phyloP scores from a whole-genome alignment of 1,140 invertebrate genomes.

The Heliothis virescens region DNA sequence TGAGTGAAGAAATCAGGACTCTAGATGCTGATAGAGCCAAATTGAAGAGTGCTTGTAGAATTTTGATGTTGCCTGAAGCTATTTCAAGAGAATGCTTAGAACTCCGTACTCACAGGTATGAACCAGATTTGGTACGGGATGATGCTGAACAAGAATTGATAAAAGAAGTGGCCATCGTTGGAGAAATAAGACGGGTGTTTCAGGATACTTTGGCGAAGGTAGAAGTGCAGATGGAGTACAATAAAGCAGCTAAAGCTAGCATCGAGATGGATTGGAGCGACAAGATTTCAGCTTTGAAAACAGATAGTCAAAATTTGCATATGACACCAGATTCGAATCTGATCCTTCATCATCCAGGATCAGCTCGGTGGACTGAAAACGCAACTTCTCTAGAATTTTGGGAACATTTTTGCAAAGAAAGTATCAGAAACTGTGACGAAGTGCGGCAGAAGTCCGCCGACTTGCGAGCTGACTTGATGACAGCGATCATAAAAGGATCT shows the following conservation, averaged over 20 bases:
- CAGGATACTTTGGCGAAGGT: slow-evolving; percentile 88
- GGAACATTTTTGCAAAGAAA: slow-evolving; percentile 89
- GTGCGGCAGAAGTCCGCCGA: slow-evolving; percentile 87
- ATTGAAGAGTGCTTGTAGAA: slow-evolving; percentile 88
- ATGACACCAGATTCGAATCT: slow-evolving; percentile 88
- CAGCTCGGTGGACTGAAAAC: slow-evolving; percentile 89
- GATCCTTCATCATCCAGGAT: slow-evolving; percentile 89
- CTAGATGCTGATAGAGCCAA: slow-evolving; percentile 88
- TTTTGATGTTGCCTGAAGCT: slow-evolving; percentile 89
- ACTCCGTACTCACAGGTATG: slow-evolving; percentile 90
- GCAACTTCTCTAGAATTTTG: slow-evolving; percentile 90
- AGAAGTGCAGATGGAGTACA: slow-evolving; percentile 90
- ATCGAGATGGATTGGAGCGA: slow-evolving; percentile 96
- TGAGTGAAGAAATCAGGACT: slow-evolving; percentile 89
- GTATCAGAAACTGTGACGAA: slow-evolving; percentile 88
- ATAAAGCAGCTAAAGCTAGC: slow-evolving; percentile 91
- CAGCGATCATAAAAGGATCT: slow-evolving; percentile 88
- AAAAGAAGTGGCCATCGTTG: slow-evolving; percentile 90
- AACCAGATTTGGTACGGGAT: slow-evolving; percentile 93
- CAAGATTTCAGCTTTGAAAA: slow-evolving; percentile 91
- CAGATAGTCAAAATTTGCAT: slow-evolving; percentile 88
- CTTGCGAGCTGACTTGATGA: slow-evolving; percentile 88
- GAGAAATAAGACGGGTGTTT: slow-evolving; percentile 88
- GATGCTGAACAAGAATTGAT: slow-evolving; percentile 93
- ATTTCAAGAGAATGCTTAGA: slow-evolving; percentile 91